A percentile compares a stretch with the other conserved stretches of the same genome.
phyloP scores from a whole-genome alignment of 2,888 invertebrate species.

The Coremacera marginata region DNA sequence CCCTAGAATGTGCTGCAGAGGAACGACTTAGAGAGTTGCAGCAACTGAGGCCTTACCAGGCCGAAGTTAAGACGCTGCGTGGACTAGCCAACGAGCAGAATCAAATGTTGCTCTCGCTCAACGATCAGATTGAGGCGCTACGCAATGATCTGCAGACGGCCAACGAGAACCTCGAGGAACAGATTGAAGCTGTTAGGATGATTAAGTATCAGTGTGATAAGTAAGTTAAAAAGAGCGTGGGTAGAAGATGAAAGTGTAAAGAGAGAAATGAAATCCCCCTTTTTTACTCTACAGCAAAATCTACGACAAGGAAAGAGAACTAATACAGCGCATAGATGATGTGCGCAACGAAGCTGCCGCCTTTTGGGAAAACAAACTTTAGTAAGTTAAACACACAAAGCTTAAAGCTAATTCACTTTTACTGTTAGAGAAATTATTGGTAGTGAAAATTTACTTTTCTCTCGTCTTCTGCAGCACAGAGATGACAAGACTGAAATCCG shows the following conservation, averaged over 20 bases:
- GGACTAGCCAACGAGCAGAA: constrained; percentile 74
- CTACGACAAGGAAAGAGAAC: constrained; percentile 70
- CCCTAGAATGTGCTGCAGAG: constrained; percentile 54
- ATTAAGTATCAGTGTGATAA: constrained; percentile 69
- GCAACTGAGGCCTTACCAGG: constrained; percentile 72
- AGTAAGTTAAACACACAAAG: constrained; percentile 60
- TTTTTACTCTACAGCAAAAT: constrained; percentile 41
- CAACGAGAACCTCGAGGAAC: constrained; percentile 71
- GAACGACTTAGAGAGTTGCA: constrained; percentile 66
- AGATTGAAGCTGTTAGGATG: constrained; percentile 70
- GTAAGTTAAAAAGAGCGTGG: constrained; percentile 54
- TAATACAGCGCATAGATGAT: constrained; percentile 70
- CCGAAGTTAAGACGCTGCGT: constrained; percentile 72
- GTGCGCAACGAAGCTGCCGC: constrained; percentile 72
- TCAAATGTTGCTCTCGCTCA: constrained; percentile 70
- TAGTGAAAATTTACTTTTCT: not conserved
- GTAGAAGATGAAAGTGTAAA: too few species aligned
- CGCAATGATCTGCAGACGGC: constrained; percentile 71
- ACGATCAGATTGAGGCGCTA: constrained; percentile 72
- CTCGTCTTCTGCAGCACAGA: constrained; percentile 69
- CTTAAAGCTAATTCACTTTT: too few species aligned
- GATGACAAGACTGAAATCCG: constrained; percentile 74
- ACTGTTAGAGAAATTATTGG: not conserved
- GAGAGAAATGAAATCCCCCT: not conserved
- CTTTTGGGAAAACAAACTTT: constrained; percentile 76